Percentiles rank a stretch among this genome's conserved stretches.
Evolutionary conservation across 1,140 invertebrate genomes (phyloP).

Genomic region (Oryzaephilus surinamensis): DNA sequence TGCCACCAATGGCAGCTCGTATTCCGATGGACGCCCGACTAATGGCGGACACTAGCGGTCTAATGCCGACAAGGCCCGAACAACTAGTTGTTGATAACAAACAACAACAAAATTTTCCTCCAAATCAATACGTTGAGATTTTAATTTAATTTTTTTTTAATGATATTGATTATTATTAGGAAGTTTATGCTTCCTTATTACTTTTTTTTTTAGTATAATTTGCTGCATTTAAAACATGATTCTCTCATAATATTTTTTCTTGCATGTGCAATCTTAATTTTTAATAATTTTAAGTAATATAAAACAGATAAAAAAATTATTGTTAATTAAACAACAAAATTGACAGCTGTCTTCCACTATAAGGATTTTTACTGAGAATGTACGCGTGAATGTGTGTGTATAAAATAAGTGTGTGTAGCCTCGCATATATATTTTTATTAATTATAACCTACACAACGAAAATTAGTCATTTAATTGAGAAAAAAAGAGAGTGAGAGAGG

Average conservation of each 20-base stretch:
- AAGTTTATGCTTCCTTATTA: background rate
- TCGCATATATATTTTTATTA: slow-evolving; percentile 5
- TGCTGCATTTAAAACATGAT: slow-evolving; percentile 8
- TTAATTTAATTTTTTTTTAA: slow-evolving; percentile 31
- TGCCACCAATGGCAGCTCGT: slow-evolving; percentile 26
- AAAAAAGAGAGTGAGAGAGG: slow-evolving; percentile 6
- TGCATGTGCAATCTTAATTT: slow-evolving; percentile 8
- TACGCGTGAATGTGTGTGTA: too few species aligned
- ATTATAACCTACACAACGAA: slow-evolving; percentile 6
- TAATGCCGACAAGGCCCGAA: slow-evolving; percentile 8
- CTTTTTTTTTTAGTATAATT: background rate
- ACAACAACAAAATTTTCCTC: slow-evolving; percentile 24
- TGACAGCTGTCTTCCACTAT: slow-evolving; percentile 18
- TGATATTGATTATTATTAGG: background rate
- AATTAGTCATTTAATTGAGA: slow-evolving; percentile 5
- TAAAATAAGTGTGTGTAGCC: too few species aligned
- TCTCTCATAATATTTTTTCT: slow-evolving; percentile 8
- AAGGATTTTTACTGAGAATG: slow-evolving; percentile 14
- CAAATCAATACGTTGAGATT: slow-evolving; percentile 32
- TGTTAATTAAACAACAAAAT: slow-evolving; percentile 18
- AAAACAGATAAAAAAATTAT: too few species aligned
- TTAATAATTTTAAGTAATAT: slow-evolving; percentile 5
- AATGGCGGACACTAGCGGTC: slow-evolving; percentile 19
- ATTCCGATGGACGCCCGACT: slow-evolving; percentile 29
- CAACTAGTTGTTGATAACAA: too few species aligned